Evolutionary conservation across 2,888 invertebrate species (phyloP), one percentile per base, ranked within the genome.

Genomic region (Colletes collaris): DNA sequence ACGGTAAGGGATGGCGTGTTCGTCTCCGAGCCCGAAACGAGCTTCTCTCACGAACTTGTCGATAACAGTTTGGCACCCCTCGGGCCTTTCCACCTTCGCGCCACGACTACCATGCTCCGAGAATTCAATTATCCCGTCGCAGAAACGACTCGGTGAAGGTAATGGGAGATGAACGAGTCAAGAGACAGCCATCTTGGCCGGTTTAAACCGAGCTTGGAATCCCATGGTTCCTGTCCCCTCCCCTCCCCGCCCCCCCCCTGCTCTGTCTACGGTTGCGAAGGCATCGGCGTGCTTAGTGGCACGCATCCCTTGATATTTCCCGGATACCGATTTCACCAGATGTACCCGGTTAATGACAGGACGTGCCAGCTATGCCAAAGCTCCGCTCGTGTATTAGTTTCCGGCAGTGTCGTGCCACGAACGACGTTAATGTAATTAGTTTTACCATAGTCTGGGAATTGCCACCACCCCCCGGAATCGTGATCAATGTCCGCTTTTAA

Each of bases 121-220:
- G 87, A 90, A 91, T 91, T 90, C 89, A 90, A 91, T 91, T 91
- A 91, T 88, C 83, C 77, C 80, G 64, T 72, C 74, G 84, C 68
- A 81, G 82, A 73, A 81, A 65, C 74, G 67, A 56, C 69, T 52
- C 75, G 76, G 40, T 40, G 85, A 86, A 85, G 88, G 84, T 89
- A 89, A 89, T 87, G 71, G 80, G 82, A 83, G 84, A 83, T 77
- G 87, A 87, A 86, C 85, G 81, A 85, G 67, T 73, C 78, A 44
- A 19, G 71, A 71, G 69, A 72, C 76, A 76, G 86, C 82, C 84
- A 79, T 83, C 84, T 81, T 83, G 80, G 27, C 35, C 58, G 60
- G n/a, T 37, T 27, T 52, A 49, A 62, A 66, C 63, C 66, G 65
- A 82, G 81, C 81, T 82, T 75, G 49, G 70, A 37, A 72, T 73